Conservation (phyloP, 2,797 vertebrate species). For the Limosa lapponica region DNA sequence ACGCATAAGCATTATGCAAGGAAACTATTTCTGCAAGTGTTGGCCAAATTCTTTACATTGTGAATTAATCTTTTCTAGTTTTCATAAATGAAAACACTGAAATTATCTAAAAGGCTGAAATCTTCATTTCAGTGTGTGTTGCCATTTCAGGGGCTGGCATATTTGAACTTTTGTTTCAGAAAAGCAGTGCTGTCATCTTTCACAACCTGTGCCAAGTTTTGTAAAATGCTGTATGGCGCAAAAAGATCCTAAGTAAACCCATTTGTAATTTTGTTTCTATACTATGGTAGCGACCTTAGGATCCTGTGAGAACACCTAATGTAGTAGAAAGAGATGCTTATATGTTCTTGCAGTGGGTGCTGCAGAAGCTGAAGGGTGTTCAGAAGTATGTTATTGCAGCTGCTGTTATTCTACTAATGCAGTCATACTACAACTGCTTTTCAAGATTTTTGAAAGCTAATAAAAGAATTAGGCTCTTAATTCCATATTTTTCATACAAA, state of each 20-base stretch:
- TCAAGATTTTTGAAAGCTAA: not conserved
- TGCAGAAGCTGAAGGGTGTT: not conserved
- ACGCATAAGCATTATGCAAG: not conserved
- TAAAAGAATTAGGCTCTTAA: not conserved
- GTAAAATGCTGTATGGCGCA: not conserved
- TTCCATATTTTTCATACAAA: not conserved
- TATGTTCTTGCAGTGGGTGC: not conserved
- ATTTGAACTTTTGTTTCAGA: not conserved
- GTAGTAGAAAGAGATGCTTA: not conserved
- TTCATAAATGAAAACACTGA: not conserved
- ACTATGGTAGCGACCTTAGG: not conserved
- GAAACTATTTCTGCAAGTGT: not conserved
- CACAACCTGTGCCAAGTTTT: not conserved
- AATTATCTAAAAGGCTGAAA: not conserved
- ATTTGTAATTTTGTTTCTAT: not conserved
- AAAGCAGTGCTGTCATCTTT: not conserved
- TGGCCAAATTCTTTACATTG: not conserved
- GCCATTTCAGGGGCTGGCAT: not conserved
- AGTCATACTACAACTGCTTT: not conserved
- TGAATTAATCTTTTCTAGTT: not conserved
- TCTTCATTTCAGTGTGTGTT: not conserved
- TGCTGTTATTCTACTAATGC: not conserved
- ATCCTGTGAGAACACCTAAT: not conserved
- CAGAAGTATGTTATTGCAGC: not conserved
- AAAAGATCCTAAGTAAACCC: not conserved